These are phyloP conservation scores for Sarcophilus harrisii DNA, from an alignment of 2,797 vertebrate genomes.

Conservation along the genomic window DNA sequence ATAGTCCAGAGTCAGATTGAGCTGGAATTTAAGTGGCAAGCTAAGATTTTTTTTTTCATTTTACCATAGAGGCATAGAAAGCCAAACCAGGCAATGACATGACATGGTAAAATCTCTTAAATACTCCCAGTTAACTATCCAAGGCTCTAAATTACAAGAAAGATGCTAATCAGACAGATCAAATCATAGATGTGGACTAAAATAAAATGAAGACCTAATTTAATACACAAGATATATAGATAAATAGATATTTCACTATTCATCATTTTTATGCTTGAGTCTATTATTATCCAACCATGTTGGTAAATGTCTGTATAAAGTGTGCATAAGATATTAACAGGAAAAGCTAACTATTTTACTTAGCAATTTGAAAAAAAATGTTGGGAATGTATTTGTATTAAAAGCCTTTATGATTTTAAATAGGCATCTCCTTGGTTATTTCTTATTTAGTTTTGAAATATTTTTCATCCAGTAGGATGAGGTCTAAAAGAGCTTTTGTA, in stretches of 20 bases:
- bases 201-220: not conserved
- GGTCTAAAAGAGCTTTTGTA: constrained; percentile 34
- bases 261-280: constrained; percentile 23
- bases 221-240: not conserved
- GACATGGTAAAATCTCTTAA: not conserved
- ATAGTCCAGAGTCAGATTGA: not conserved
- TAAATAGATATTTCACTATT: not conserved
- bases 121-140: not conserved
- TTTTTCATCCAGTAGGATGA: not conserved
- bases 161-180: not conserved
- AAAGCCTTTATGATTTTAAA: constrained; percentile 28
- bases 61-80: not conserved
- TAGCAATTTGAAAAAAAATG: constrained; percentile 10
- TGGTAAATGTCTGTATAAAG: constrained; percentile 33
- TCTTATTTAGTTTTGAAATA: constrained; percentile 31
- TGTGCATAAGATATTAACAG: constrained; percentile 38
- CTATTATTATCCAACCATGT: constrained; percentile 14
- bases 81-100: not conserved
- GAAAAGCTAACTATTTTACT: constrained; percentile 38
- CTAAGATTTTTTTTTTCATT: not conserved
- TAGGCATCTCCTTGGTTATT: constrained; percentile 17
- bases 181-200: not conserved
- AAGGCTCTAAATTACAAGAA: not conserved
- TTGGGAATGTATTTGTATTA: constrained; percentile 47
- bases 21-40: not conserved